phyloP scores from a whole-genome alignment of 2,113 vertebrate genomes.

The Willisornis vidua region DNA sequence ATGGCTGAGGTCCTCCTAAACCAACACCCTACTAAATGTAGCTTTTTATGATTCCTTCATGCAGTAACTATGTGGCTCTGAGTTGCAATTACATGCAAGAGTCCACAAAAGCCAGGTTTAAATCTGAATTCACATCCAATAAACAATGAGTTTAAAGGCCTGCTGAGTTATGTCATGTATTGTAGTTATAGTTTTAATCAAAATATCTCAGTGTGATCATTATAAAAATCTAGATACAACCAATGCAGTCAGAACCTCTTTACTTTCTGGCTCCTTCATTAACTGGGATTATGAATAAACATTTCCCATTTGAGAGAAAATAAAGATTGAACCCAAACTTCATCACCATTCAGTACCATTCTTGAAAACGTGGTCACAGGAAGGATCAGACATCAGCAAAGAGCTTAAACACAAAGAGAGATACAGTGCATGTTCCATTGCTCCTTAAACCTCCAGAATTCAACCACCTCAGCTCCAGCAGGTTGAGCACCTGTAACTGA shows the following conservation, averaged over 20 bases:
- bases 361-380: background rate
- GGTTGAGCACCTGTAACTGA: background rate
- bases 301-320: background rate
- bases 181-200: background rate
- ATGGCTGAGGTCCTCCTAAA: background rate
- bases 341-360: background rate
- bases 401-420: background rate
- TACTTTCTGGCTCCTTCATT: constrained; percentile 21
- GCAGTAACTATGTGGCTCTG: background rate
- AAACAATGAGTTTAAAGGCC: background rate
- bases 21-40: background rate
- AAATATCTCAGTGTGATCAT: background rate
- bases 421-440: background rate
- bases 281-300: background rate
- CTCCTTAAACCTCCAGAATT: background rate
- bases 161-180: background rate
- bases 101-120: background rate
- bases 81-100: background rate
- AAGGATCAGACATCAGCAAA: background rate
- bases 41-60: background rate
- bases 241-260: background rate
- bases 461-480: background rate
- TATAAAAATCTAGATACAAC: background rate
- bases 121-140: background rate
- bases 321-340: background rate